Conservation (phyloP, 2,113 vertebrate genomes). For the Lophochroa leadbeateri region DNA sequence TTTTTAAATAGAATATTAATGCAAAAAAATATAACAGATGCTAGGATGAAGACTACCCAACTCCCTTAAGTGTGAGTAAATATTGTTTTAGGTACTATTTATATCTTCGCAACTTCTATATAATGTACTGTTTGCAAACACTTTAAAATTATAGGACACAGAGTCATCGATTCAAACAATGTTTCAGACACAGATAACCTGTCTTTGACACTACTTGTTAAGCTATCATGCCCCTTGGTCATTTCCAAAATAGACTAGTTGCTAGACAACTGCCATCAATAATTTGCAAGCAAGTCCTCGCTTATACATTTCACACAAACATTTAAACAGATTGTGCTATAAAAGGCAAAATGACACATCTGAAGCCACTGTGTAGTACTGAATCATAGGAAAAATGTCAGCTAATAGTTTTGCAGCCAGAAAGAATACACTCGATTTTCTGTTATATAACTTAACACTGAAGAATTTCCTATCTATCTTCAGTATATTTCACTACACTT, state of each 20-base stretch:
- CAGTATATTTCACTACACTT: neutral
- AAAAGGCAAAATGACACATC: neutral
- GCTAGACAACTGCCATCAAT: neutral
- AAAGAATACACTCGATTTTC: neutral
- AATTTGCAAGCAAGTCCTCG: neutral
- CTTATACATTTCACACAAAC: neutral
- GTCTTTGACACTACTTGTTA: neutral
- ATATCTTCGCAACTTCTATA: neutral
- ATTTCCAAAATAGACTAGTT: neutral
- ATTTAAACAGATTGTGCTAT: neutral
- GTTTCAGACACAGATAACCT: neutral
- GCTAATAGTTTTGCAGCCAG: neutral
- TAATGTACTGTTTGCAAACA: neutral
- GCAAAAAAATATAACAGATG: neutral
- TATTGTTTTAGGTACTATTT: neutral
- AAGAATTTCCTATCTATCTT: neutral
- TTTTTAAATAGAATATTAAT: neutral
- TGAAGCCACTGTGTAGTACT: neutral
- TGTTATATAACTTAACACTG: neutral
- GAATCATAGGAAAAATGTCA: neutral
- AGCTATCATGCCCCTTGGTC: neutral
- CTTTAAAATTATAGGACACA: neutral
- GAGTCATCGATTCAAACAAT: neutral
- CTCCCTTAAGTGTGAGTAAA: neutral
- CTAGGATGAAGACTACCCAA: neutral